A percentile compares a stretch with the other conserved stretches of the same genome.
phyloP scores from a whole-genome alignment of 2,797 vertebrate genomes.

The Acipenser oxyrinchus region DNA sequence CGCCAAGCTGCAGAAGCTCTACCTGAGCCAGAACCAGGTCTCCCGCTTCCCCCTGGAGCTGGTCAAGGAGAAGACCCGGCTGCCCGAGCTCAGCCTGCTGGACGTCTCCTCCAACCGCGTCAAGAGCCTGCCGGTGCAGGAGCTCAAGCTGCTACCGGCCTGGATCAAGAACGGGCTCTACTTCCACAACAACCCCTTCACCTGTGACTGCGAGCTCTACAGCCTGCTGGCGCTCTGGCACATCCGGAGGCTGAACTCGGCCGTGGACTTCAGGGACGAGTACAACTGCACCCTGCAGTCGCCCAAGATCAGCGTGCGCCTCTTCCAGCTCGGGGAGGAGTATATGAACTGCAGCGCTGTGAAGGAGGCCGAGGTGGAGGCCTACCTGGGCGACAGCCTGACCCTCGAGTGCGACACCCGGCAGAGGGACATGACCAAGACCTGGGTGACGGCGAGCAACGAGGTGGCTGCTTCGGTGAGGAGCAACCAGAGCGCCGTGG shows the following conservation, averaged over 20 bases:
- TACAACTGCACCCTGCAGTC: conserved; percentile 58
- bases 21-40: conserved; percentile 87
- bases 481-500: conserved; percentile 59
- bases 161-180: conserved; percentile 89
- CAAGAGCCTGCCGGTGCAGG: conserved; percentile 63
- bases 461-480: conserved; percentile 49
- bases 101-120: conserved; percentile 87
- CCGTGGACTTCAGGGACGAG: conserved; percentile 81
- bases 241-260: conserved; percentile 76
- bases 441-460: conserved; percentile 75
- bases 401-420: conserved; percentile 78
- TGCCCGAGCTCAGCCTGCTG: conserved; percentile 75
- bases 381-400: conserved; percentile 71
- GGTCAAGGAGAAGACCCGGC: conserved; percentile 68
- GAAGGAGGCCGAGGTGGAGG: conserved; percentile 68
- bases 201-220: conserved; percentile 79
- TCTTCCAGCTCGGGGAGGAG: conserved; percentile 62
- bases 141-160: conserved; percentile 75
- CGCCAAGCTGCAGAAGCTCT: conserved; percentile 79
- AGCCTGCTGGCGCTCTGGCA: conserved; percentile 80
- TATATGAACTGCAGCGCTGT: conserved; percentile 84
- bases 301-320: conserved; percentile 33
- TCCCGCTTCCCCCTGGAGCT: conserved; percentile 84
- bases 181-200: conserved; percentile 82
- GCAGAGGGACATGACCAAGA: conserved; percentile 63